Percentiles rank a stretch among this genome's conserved stretches.
phyloP scores from a whole-genome alignment of 1,140 invertebrate genomes.

The Scylla paramamosain region DNA sequence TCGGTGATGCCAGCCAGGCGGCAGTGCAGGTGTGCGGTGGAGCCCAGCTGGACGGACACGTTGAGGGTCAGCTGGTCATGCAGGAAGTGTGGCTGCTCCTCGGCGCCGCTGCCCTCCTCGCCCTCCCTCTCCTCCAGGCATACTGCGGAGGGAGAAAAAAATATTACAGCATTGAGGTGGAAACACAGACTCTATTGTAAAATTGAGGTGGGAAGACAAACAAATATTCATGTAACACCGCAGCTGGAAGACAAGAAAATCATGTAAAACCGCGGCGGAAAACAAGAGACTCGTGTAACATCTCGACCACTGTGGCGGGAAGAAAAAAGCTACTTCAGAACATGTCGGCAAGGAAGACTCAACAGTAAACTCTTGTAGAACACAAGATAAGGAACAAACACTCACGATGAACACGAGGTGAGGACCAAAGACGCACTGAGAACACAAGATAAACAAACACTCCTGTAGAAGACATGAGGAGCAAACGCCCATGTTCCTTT shows the following conservation, averaged over 20 bases:
- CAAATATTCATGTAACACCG: neutral
- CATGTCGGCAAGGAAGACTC: too few species aligned
- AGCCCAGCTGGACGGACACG: conserved; percentile 63
- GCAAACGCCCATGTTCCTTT: too few species aligned
- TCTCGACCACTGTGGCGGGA: neutral
- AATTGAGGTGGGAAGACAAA: neutral
- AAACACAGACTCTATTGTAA: neutral
- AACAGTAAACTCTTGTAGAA: too few species aligned
- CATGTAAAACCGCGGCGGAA: neutral
- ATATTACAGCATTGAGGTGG: too few species aligned
- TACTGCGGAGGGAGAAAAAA: neutral
- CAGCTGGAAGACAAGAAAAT: neutral
- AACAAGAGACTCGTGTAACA: neutral
- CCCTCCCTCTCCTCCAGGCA: conserved; percentile 43
- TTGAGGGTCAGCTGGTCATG: conserved; percentile 53
- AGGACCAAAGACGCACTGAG: neutral
- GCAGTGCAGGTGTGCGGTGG: conserved; percentile 62
- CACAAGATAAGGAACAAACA: too few species aligned
- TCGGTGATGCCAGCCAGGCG: conserved; percentile 50
- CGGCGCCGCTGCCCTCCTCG: conserved; percentile 29
- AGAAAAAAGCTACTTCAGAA: too few species aligned
- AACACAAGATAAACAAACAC: too few species aligned
- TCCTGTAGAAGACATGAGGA: neutral
- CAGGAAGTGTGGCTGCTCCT: conserved; percentile 40
- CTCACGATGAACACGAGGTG: neutral